A percentile compares a stretch with the other conserved stretches of the same genome.
Evolutionary conservation across 2,113 vertebrate genomes (phyloP).

Genomic region (Calyptommatus sinebrachiatus): DNA sequence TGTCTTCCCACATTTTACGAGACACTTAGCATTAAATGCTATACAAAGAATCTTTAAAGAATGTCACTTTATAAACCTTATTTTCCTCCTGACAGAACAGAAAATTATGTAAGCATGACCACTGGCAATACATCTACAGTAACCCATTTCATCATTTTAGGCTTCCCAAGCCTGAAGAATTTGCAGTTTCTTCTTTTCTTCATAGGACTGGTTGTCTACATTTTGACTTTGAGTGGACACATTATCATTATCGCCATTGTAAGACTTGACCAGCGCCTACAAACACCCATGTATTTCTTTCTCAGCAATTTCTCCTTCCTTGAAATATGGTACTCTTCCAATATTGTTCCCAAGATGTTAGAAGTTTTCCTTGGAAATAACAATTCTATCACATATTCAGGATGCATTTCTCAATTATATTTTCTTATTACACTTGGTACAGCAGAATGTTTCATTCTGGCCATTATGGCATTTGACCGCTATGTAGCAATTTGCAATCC

Average conservation of each 20-base stretch:
- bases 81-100: not conserved
- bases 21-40: too few species aligned
- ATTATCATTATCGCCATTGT: conserved; percentile 9
- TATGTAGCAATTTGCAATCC: not conserved
- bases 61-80: too few species aligned
- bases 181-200: conserved; percentile 28
- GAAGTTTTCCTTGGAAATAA: conserved; percentile 28
- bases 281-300: conserved; percentile 43
- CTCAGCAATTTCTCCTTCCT: conserved; percentile 44
- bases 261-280: conserved; percentile 17
- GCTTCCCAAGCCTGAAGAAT: conserved; percentile 43
- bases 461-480: conserved; percentile 2
- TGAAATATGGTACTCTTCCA: conserved; percentile 35
- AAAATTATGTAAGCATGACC: conserved; percentile 27
- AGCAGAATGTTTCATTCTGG: conserved; percentile 14
- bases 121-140: conserved; percentile 28
- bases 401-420: conserved; percentile 34
- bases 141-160: conserved; percentile 48
- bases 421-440: conserved; percentile 12
- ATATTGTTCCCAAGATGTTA: conserved; percentile 37
- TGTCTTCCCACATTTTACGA: too few species aligned
- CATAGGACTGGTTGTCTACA: not conserved
- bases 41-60: too few species aligned
- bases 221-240: conserved; percentile 7
- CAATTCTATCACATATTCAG: conserved; percentile 31